Base-by-base conservation (phyloP, 2,888 invertebrate genomes). In the Zootermopsis nevadensis region DNA sequence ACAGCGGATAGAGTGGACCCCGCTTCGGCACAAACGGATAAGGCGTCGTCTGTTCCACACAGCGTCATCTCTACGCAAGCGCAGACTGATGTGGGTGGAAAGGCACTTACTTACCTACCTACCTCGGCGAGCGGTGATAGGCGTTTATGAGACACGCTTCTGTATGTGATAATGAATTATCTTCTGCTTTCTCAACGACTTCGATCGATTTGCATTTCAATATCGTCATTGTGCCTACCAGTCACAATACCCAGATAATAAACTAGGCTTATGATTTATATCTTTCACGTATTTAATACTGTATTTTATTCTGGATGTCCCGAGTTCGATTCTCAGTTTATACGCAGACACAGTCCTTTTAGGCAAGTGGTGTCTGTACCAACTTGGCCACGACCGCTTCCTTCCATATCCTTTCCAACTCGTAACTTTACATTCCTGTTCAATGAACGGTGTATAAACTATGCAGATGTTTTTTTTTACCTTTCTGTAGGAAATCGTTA, bases 141-240 rank as follows among this genome's bases (percentile, higher is more conserved):
- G 69, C 69, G 69, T 69, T 69, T 69, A 69, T 69, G 69, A 69
- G 69, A 31, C 27, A 69, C 33, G 69, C 69, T 69, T 31, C 66
- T 66, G 27, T 66, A 66, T 66, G 66, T 66, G 66, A 66, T n/a
- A 27, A 66, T 66, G 66, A 69, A 69, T 69, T 69, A 31, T 69
- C 69, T 69, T 66, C 66, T 66, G 48, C 30, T 66, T 66, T 66
- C 69, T 31, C 27, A 31, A 6, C 69, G 22, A 7, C 22, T 31
- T 8, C 69, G 7, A 69, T 69, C 33, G 33, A 69, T 69, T 69
- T 69, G 69, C 69, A 69, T 69, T 69, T 69, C 69, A 69, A 69
- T 69, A 33, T 33, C 33, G 69, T 33, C 33, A 2, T n/a, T 33
- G 31, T 69, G 31, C 33, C 33, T 69, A 33, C 33, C 69, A 33